Evolutionary conservation across 2,113 vertebrate genomes (phyloP), one percentile per base, ranked within the genome.

Genomic region (Ahaetulla prasina): DNA sequence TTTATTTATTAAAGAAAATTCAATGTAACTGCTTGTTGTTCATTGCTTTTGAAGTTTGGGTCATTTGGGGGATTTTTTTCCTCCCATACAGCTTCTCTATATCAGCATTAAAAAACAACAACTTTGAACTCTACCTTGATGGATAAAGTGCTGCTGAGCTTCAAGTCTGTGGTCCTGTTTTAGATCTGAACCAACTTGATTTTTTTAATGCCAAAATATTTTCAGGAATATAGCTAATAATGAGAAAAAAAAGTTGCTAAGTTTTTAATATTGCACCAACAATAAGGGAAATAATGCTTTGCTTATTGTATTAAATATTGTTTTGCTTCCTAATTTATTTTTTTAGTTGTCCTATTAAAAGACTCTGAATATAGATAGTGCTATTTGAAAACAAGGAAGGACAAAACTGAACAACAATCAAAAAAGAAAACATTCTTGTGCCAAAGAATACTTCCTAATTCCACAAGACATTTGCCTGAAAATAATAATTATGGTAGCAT

Each of bases 1-100:
- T 92, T 92, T 89, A 95, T 95, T 94, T 95, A 95, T 95, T 85
- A 95, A 94, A 45, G 0, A 0, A 94, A 95, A 54, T 92, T 95
- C 93, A 94, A 6, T 92, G 87, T 57, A 94, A 57, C 2, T 80
- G 10, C 54, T 94, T 87, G 25, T 20, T 91, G 89, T 93, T 95
- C 94, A 68, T 57, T 49, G 87, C 80, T 93, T 94, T 89, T 93
- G 63, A 60, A 90, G 89, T 53, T 89, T 91, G 60, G 16, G 68
- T 95, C 92, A 54, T 30, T 30, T 49, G 52, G 3, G 93, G 94
- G 23, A 22, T 39, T 20, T 47, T n/a, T 35, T 43, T 10, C 8
- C 88, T 57, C 94, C 45, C 86, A 74, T 95, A 93, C 89, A 93
- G 90, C 57, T 8, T 57, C 45, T 68, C 92, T 94, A 2, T 90